These are phyloP conservation scores for Gallinago undulata DNA, from an alignment of 2,113 vertebrate genomes.

Conservation along the genomic window DNA sequence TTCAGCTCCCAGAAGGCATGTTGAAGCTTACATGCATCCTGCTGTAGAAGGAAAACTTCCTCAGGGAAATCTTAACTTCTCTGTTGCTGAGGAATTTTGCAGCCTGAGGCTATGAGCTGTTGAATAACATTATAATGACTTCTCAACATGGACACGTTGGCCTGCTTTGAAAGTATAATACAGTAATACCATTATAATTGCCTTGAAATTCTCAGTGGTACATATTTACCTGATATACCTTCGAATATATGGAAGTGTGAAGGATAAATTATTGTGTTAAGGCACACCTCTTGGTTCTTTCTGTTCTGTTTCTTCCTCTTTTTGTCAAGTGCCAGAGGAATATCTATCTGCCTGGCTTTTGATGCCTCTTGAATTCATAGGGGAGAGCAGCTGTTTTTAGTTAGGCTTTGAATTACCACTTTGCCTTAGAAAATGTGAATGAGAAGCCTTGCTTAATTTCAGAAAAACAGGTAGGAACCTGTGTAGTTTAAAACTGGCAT, in stretches of 20 bases:
- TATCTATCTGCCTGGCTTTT: background rate
- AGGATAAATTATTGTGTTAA: background rate
- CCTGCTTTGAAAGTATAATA: background rate
- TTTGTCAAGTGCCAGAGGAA: background rate
- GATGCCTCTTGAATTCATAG: background rate
- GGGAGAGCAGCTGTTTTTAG: background rate
- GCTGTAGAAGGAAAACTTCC: background rate
- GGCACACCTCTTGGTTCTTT: background rate
- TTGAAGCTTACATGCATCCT: background rate
- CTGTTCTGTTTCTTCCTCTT: background rate
- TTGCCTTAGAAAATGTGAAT: background rate
- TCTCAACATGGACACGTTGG: background rate
- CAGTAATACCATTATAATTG: background rate
- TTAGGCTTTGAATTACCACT: background rate
- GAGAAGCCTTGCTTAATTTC: background rate
- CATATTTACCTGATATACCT: background rate
- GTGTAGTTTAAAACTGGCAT: background rate
- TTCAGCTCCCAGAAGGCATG: background rate
- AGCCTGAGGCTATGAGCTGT: slow-evolving; percentile 12
- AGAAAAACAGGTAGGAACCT: background rate
- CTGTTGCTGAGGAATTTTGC: background rate
- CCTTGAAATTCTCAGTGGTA: background rate
- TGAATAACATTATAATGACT: slow-evolving; percentile 1
- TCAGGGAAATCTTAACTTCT: slow-evolving; percentile 1
- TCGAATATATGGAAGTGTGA: background rate